These are phyloP conservation scores for Parnassius mnemosyne DNA, from an alignment of 2,888 invertebrate species.

Conservation along the genomic window DNA sequence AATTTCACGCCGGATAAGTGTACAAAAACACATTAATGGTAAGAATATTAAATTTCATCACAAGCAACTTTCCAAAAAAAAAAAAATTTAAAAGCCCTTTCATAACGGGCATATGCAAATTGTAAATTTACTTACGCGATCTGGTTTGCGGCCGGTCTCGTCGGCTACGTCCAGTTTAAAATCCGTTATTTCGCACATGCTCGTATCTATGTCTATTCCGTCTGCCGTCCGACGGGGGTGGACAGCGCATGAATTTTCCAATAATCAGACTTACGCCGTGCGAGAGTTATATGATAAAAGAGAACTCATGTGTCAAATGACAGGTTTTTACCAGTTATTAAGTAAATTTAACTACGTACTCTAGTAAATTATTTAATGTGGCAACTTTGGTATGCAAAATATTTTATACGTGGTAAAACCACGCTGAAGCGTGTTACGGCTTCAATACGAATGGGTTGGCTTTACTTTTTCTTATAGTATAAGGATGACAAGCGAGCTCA, in stretches of 20 bases:
- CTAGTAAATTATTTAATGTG: too few species aligned
- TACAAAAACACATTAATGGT: constrained; percentile 76
- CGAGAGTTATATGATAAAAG: constrained; percentile 28
- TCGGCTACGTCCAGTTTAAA: constrained; percentile 49
- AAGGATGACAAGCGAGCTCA: too few species aligned
- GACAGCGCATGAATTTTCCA: constrained; percentile 67
- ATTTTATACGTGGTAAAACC: too few species aligned
- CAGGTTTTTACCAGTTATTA: background rate
- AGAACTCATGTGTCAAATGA: background rate
- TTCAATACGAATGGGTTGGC: too few species aligned
- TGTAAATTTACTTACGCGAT: constrained; percentile 29
- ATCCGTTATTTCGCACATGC: constrained; percentile 49
- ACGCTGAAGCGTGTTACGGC: too few species aligned
- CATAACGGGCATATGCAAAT: constrained; percentile 2
- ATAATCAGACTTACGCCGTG: constrained; percentile 55
- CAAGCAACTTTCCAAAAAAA: constrained; percentile 23
- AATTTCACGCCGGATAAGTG: constrained; percentile 67
- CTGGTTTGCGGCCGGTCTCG: constrained; percentile 35
- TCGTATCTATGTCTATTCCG: constrained; percentile 45
- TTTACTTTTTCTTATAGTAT: too few species aligned
- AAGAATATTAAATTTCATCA: constrained; percentile 38
- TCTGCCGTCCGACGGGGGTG: constrained; percentile 58
- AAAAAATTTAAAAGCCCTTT: background rate
- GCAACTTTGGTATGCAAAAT: too few species aligned
- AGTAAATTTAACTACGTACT: too few species aligned